Base-by-base conservation (phyloP, 2,797 vertebrate species). In the Poeciliopsis turneri region DNA sequence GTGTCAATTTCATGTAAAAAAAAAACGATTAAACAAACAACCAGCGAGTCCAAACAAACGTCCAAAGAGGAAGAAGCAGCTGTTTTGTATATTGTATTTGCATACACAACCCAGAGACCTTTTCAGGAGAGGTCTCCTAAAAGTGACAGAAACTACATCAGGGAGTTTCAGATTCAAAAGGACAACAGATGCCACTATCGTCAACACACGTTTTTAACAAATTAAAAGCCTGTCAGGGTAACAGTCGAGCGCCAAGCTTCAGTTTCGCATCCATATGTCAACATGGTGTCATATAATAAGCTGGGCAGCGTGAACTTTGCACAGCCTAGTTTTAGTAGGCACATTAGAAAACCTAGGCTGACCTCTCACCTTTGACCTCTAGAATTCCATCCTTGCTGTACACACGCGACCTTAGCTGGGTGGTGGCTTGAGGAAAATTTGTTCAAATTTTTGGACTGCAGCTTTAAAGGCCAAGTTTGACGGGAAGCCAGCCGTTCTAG, bases 321-420 rank as follows among this genome's bases (percentile, higher is more conserved):
- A 51, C 49, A 53, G 20, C 20, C 49, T 1, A 11, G 51, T 2
- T 25, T 55, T 55, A 9, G 23, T 25, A n/a, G n/a, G 23, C 25
- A 57, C 10, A 57, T 57, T 57, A 41, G 73, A 28, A n/a, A 18
- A 51, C 80, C 30, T 51, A 74, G 55, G 61, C 33, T 36, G 55
- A 0, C 5, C 25, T 57, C 25, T 57, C 25, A 57, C 12, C 55
- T n/a, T 12, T 51, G 49, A 51, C 49, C 49, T 51, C 20, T 23
- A 13, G 11, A 57, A 57, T 28, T 13, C 25, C 4, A 57, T 0
- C 55, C 55, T 57, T 57, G n/a, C 25, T 55, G 51, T 55, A n/a
- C 51, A 55, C 23, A n/a, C 51, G n/a, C 25, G 1, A 2, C 55
- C 55, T 57, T 28, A n/a, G n/a, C 61, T 64, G 9, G 7, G 16